Evolutionary conservation across 2,113 vertebrate species (phyloP).

Genomic region (Callaeas wilsoni): DNA sequence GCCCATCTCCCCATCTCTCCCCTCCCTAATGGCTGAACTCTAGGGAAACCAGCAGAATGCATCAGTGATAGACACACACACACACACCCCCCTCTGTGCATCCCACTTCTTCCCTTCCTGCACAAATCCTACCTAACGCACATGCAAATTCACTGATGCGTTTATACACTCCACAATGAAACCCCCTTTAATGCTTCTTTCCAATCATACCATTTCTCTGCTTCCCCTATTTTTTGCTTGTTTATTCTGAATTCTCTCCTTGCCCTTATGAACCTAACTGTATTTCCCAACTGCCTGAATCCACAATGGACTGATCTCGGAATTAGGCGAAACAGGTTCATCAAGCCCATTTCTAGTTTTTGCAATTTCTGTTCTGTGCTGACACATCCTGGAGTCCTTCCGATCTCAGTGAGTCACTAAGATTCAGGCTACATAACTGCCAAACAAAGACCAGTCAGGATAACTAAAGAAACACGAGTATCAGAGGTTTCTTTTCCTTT

Average conservation of each 20-base stretch:
- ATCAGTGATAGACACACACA: not conserved
- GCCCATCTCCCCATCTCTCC: not conserved
- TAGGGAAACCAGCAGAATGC: not conserved
- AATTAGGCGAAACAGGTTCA: constrained; percentile 1
- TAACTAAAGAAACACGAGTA: not conserved
- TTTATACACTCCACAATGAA: not conserved
- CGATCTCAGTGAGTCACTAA: not conserved
- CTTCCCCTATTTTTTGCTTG: not conserved
- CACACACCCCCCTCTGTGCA: not conserved
- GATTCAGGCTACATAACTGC: not conserved
- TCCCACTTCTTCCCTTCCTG: not conserved
- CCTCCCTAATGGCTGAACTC: not conserved
- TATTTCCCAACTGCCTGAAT: not conserved
- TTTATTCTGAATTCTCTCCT: not conserved
- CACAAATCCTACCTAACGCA: not conserved
- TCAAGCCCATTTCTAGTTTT: not conserved
- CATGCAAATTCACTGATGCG: not conserved
- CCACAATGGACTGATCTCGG: not conserved
- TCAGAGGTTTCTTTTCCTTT: not conserved
- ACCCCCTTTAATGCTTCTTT: not conserved
- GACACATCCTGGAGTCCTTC: not conserved
- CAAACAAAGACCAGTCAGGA: not conserved
- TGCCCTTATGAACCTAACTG: not conserved
- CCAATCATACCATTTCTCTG: not conserved
- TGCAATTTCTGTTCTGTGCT: not conserved